Percentiles rank a stretch among this genome's conserved stretches.
Evolutionary conservation across 2,888 invertebrate species (phyloP).

Genomic region (Tenthredo distinguenda): DNA sequence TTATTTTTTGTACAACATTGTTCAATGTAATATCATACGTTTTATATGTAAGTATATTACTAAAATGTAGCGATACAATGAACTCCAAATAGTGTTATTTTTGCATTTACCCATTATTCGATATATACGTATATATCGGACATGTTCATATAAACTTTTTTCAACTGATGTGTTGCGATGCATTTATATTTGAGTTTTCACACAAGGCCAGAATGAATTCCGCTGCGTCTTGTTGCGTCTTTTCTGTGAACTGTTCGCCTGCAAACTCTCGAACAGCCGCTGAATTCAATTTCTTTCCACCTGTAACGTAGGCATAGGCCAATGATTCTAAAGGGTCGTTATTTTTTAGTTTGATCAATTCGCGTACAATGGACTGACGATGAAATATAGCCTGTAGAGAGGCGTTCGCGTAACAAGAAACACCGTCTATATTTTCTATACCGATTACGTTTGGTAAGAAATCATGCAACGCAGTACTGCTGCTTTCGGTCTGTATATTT

Average conservation of each 20-base stretch:
- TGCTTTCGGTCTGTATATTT: no score
- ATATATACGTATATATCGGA: no score
- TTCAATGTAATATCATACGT: no score
- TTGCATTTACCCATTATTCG: no score
- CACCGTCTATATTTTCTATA: slow-evolving; percentile 50
- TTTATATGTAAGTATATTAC: no score
- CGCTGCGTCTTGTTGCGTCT: slow-evolving; percentile 46
- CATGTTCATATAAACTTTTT: no score
- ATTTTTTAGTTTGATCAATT: neutral
- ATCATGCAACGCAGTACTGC: neutral
- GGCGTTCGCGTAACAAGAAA: slow-evolving; percentile 56
- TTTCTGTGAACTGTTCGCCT: slow-evolving; percentile 34
- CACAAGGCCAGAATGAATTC: neutral
- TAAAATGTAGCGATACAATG: no score
- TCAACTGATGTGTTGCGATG: no score
- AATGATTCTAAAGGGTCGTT: neutral
- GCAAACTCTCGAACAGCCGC: slow-evolving; percentile 27
- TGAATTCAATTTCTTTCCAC: neutral
- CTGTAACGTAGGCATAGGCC: neutral
- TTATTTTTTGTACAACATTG: no score
- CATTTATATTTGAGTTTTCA: no score
- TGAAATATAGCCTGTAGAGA: slow-evolving; percentile 54
- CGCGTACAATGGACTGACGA: slow-evolving; percentile 8
- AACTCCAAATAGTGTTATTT: no score
- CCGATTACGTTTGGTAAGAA: slow-evolving; percentile 4